phyloP scores from a whole-genome alignment of 2,888 invertebrate species.

The Yponomeuta plumbellus region DNA sequence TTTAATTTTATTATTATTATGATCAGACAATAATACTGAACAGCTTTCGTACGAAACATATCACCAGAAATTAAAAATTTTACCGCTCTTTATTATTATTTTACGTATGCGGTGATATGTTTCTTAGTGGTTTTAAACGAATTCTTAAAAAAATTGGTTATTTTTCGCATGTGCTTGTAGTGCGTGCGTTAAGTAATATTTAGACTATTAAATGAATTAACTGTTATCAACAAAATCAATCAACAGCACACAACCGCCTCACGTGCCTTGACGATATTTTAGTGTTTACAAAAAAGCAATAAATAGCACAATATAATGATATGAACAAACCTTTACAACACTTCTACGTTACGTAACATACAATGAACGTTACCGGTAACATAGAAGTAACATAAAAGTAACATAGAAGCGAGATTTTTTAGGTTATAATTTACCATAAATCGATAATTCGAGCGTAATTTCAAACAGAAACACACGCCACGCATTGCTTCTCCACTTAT shows the following conservation, averaged over 20 bases:
- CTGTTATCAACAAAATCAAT: too few relatives aligned
- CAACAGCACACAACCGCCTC: too few relatives aligned
- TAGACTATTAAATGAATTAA: too few relatives aligned
- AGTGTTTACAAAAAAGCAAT: conserved; percentile 9
- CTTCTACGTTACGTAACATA: conserved; percentile 8
- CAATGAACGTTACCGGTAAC: too few relatives aligned
- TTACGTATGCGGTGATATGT: conserved; percentile 1
- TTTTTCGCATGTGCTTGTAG: conserved; percentile 3
- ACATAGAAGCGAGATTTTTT: background rate
- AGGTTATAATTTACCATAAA: conserved; percentile 8
- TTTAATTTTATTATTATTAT: conserved; percentile 1
- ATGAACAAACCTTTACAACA: background rate
- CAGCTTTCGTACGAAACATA: background rate
- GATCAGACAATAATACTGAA: conserved; percentile 5
- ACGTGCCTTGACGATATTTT: conserved; percentile 7
- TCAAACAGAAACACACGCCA: too few relatives aligned
- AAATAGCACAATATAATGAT: conserved; percentile 2
- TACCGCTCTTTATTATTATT: background rate
- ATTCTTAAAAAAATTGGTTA: conserved; percentile 13
- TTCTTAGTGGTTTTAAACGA: conserved; percentile 10
- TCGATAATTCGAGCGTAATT: too few relatives aligned
- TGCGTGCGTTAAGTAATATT: too few relatives aligned
- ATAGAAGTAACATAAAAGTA: too few relatives aligned
- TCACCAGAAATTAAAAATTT: too few relatives aligned
- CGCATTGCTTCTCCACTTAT: too few relatives aligned